Evolutionary conservation across 2,113 vertebrate genomes (phyloP).

Genomic region (Odontesthes bonariensis): DNA sequence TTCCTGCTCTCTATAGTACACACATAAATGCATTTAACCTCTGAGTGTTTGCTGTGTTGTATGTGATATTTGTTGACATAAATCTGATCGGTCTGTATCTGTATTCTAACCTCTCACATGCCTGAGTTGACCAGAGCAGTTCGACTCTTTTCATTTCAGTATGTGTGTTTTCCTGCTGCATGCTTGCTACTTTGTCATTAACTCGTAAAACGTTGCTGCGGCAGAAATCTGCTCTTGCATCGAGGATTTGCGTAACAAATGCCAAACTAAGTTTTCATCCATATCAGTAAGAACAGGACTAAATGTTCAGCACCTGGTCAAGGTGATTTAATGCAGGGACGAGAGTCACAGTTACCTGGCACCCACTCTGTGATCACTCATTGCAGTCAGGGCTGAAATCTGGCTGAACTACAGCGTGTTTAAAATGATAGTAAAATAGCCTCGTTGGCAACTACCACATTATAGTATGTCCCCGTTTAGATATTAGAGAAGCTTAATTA

Average conservation of each 20-base stretch:
- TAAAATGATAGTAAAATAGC: background rate
- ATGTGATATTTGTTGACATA: background rate
- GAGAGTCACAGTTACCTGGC: background rate
- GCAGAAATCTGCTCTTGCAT: slow-evolving; percentile 54
- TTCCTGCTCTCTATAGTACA: background rate
- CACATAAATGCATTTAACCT: background rate
- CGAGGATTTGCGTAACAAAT: slow-evolving; percentile 34
- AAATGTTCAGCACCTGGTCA: background rate
- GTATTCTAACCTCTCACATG: slow-evolving; percentile 43
- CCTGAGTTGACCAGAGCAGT: slow-evolving; percentile 34
- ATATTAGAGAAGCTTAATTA: background rate
- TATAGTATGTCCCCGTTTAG: background rate
- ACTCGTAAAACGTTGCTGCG: slow-evolving; percentile 21
- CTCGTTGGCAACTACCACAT: background rate
- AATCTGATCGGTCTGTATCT: slow-evolving; percentile 23
- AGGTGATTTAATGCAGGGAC: background rate
- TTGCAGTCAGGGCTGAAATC: background rate
- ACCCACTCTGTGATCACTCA: background rate
- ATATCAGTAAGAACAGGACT: background rate
- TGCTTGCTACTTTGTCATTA: slow-evolving; percentile 8
- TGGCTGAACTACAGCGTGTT: too few species aligned
- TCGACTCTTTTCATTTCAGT: slow-evolving; percentile 4
- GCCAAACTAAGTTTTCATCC: background rate
- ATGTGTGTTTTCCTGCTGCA: slow-evolving; percentile 30
- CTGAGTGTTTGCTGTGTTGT: slow-evolving; percentile 10